Conservation (phyloP, 2,888 invertebrate species). For the Aphodius sticticus region DNA sequence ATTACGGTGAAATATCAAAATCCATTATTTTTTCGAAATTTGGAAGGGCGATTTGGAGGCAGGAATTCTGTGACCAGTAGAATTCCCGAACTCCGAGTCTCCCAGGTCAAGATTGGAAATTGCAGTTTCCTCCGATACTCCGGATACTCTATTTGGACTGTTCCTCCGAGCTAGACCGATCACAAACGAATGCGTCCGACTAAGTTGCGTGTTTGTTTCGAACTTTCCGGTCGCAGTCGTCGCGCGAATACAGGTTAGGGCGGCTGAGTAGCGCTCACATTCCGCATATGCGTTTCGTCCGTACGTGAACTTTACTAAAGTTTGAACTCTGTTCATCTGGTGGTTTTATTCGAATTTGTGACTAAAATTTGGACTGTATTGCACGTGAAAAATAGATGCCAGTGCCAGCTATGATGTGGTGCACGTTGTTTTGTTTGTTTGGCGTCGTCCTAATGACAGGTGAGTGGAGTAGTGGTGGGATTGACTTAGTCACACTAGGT, state of each 20-base stretch:
- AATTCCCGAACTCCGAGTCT: too few species aligned
- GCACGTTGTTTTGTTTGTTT: conserved; percentile 4
- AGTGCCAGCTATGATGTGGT: not conserved
- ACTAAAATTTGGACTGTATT: not conserved
- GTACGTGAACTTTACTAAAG: not conserved
- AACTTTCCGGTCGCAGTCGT: not conserved
- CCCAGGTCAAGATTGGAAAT: too few species aligned
- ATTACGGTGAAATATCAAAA: too few species aligned
- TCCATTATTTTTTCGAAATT: too few species aligned
- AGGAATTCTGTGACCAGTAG: too few species aligned
- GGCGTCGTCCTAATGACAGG: not conserved
- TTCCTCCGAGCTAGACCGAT: not conserved
- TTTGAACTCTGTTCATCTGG: not conserved
- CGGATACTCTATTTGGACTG: not conserved
- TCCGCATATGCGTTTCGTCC: not conserved
- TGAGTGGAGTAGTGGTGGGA: not conserved
- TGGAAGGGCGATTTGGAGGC: too few species aligned
- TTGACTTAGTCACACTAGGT: not conserved
- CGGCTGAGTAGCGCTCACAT: not conserved
- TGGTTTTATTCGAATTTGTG: not conserved
- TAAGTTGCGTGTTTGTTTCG: not conserved
- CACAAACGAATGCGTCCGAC: not conserved
- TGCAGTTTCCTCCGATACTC: not conserved
- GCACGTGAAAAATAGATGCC: not conserved
- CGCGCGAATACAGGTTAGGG: not conserved